phyloP scores from a whole-genome alignment of 2,888 invertebrate genomes.

The Ischnura elegans region DNA sequence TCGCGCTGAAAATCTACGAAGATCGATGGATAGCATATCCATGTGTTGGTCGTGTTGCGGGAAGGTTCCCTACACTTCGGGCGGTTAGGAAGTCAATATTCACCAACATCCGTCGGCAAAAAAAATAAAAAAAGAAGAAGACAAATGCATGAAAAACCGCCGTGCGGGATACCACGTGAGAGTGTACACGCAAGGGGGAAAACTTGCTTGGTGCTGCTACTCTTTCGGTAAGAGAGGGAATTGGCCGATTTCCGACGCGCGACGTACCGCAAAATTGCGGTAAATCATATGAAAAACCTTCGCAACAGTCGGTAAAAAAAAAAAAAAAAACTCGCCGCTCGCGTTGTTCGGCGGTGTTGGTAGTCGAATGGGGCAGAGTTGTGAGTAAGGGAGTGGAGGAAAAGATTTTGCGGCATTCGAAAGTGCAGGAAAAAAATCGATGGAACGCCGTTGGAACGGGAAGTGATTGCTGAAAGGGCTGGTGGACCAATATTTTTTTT shows the following conservation, averaged over 20 bases:
- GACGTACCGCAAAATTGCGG: slow-evolving; percentile 52
- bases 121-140: no score
- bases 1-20: no score
- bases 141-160: not conserved
- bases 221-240: not conserved
- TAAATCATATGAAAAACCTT: slow-evolving; percentile 41
- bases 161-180: not conserved
- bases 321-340: not conserved
- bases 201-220: no score
- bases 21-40: no score
- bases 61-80: not conserved
- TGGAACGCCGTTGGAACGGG: not conserved
- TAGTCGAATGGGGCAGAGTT: not conserved
- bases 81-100: slow-evolving; percentile 13
- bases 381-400: not conserved
- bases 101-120: not conserved
- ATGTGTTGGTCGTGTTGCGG: no score
- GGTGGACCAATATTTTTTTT: not conserved
- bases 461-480: not conserved
- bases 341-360: not conserved
- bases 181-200: not conserved
- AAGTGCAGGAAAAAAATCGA: not conserved
- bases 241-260: slow-evolving; percentile 52
- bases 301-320: not conserved
- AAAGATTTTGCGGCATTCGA: not conserved